A percentile compares a stretch with the other conserved stretches of the same genome.
Evolutionary conservation across 2,113 vertebrate species (phyloP).

Genomic region (Syngnathus scovelli): DNA sequence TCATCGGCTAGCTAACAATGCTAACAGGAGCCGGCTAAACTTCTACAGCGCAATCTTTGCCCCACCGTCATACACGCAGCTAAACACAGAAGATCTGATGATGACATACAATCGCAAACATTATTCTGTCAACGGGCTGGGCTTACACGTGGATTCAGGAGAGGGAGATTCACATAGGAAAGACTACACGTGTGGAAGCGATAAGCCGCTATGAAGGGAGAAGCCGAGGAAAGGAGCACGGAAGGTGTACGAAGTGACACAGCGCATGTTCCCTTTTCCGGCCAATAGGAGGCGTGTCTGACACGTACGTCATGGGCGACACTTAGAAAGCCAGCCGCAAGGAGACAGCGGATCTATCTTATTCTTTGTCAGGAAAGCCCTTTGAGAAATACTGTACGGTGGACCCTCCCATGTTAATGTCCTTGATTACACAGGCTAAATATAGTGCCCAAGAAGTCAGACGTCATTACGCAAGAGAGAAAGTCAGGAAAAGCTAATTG

Average conservation of each 20-base stretch:
- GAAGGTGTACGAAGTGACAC: constrained; percentile 51
- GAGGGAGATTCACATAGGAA: constrained; percentile 52
- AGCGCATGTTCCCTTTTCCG: constrained; percentile 34
- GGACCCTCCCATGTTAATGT: too few species aligned
- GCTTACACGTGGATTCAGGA: constrained; percentile 8
- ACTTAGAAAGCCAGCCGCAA: too few species aligned
- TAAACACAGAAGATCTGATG: background rate
- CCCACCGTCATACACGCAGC: constrained; percentile 11
- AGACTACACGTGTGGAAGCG: constrained; percentile 65
- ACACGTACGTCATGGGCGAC: background rate
- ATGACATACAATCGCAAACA: constrained; percentile 2
- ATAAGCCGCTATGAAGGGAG: constrained; percentile 56
- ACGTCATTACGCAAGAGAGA: too few species aligned
- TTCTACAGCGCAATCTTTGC: constrained; percentile 35
- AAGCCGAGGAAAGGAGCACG: constrained; percentile 33
- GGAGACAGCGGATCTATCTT: background rate
- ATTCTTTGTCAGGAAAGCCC: too few species aligned
- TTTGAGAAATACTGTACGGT: too few species aligned
- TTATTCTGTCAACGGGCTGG: constrained; percentile 24
- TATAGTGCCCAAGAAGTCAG: too few species aligned
- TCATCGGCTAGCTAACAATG: constrained; percentile 50
- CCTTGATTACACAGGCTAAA: too few species aligned
- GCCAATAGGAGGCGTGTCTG: constrained; percentile 21
- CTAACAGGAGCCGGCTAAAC: constrained; percentile 59
- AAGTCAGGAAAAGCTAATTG: too few species aligned